phyloP scores from a whole-genome alignment of 2,113 vertebrate species.

The Vulpes vulpes region DNA sequence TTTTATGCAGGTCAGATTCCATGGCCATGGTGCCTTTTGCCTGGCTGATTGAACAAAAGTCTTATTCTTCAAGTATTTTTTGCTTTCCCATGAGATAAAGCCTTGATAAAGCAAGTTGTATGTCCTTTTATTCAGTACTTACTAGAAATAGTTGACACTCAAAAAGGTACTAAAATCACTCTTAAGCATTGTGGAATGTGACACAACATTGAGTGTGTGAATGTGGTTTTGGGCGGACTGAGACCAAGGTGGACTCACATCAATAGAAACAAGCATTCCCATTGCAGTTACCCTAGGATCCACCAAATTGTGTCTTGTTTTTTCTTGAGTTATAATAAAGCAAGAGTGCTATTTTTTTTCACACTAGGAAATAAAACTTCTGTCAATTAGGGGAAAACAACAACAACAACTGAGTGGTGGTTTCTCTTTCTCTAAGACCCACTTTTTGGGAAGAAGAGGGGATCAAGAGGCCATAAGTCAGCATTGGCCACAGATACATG shows the following conservation, averaged over 20 bases:
- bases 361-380: conserved; percentile 5
- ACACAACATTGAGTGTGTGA: background rate
- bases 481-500: background rate
- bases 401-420: background rate
- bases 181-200: background rate
- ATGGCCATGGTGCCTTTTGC: background rate
- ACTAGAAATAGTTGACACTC: background rate
- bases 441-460: background rate
- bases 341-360: conserved; percentile 59
- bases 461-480: background rate
- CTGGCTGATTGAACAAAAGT: background rate
- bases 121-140: background rate
- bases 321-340: conserved; percentile 38
- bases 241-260: conserved; percentile 25
- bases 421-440: background rate
- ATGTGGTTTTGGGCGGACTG: conserved; percentile 31
- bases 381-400: conserved; percentile 1
- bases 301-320: conserved; percentile 7
- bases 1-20: background rate
- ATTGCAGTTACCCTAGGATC: background rate
- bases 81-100: background rate
- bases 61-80: background rate
- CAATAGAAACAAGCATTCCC: conserved; percentile 43
- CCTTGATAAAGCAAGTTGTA: background rate
- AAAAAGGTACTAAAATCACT: background rate